Conservation (phyloP, 2,888 invertebrate genomes). For the Eilema sororculum region DNA sequence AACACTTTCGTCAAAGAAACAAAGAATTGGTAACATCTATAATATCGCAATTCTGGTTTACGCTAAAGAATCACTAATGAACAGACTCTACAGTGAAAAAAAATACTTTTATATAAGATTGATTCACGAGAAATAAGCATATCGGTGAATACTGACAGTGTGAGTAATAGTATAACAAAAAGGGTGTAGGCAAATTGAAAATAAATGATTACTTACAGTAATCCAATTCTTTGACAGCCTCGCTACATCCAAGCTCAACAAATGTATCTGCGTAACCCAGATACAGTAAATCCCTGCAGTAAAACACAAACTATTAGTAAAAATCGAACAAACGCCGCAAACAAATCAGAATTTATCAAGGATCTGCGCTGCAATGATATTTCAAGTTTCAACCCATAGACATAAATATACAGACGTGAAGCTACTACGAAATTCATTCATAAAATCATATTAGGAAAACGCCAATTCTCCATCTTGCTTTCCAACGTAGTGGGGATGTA, state of each 20-base stretch:
- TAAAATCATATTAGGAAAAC: no score
- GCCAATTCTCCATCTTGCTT: no score
- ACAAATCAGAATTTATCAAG: conserved; percentile 14
- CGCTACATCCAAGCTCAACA: conserved; percentile 26
- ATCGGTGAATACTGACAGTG: conserved; percentile 4
- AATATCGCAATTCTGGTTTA: neutral
- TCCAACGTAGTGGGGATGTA: no score
- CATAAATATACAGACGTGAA: no score
- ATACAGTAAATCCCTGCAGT: neutral
- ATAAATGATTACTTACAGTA: conserved; percentile 29
- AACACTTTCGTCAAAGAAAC: neutral
- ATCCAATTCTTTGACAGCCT: conserved; percentile 18
- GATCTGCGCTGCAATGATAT: no score
- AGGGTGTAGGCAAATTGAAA: conserved; percentile 26
- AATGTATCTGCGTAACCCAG: neutral
- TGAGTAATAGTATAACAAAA: conserved; percentile 21
- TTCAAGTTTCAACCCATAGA: no score
- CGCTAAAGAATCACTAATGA: neutral
- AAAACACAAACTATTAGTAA: conserved; percentile 1
- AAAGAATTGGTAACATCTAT: neutral
- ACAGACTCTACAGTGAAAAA: neutral
- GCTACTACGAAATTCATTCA: no score
- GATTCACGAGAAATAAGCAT: neutral
- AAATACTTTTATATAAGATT: neutral
- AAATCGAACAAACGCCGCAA: conserved; percentile 19